Percentiles rank a stretch among this genome's conserved stretches.
phyloP scores from a whole-genome alignment of 2,797 vertebrate species.

The Periophthalmus magnuspinnatus region DNA sequence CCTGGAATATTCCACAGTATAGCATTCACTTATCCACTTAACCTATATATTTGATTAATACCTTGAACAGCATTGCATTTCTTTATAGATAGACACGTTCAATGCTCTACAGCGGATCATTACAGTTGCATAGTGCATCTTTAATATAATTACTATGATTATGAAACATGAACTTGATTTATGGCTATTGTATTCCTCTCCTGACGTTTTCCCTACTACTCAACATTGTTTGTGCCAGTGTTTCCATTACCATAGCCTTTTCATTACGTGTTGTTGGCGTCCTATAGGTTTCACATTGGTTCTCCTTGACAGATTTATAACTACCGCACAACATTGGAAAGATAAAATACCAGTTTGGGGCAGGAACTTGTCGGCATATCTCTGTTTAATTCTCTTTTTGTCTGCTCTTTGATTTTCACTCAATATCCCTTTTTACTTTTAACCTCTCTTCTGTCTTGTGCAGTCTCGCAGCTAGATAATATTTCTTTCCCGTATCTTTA shows the following conservation, averaged over 20 bases:
- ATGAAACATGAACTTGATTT: too few relatives aligned
- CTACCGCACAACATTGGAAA: conserved; percentile 38
- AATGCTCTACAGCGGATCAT: too few relatives aligned
- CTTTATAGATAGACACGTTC: too few relatives aligned
- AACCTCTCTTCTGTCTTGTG: conserved; percentile 47
- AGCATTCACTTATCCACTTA: too few relatives aligned
- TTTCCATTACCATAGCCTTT: conserved; percentile 58
- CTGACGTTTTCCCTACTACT: not conserved
- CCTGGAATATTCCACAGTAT: too few relatives aligned
- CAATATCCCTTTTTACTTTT: conserved; percentile 32
- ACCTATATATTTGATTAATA: too few relatives aligned
- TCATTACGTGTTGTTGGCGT: conserved; percentile 51
- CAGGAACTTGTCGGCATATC: conserved; percentile 34
- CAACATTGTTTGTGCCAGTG: conserved; percentile 49
- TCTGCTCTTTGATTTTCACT: conserved; percentile 38
- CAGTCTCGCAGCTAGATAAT: conserved; percentile 36
- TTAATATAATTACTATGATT: too few relatives aligned
- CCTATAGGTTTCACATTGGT: conserved; percentile 39
- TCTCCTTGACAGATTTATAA: conserved; percentile 52
- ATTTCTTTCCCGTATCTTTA: conserved; percentile 50
- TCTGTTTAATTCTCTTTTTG: conserved; percentile 34
- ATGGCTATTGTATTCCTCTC: not conserved
- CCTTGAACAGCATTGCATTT: too few relatives aligned
- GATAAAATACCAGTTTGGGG: conserved; percentile 39
- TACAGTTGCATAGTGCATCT: too few relatives aligned